Percentiles rank a stretch among this genome's conserved stretches.
These are phyloP conservation scores for Choloepus didactylus DNA, from an alignment of 2,797 vertebrate species.

Conservation along the genomic window DNA sequence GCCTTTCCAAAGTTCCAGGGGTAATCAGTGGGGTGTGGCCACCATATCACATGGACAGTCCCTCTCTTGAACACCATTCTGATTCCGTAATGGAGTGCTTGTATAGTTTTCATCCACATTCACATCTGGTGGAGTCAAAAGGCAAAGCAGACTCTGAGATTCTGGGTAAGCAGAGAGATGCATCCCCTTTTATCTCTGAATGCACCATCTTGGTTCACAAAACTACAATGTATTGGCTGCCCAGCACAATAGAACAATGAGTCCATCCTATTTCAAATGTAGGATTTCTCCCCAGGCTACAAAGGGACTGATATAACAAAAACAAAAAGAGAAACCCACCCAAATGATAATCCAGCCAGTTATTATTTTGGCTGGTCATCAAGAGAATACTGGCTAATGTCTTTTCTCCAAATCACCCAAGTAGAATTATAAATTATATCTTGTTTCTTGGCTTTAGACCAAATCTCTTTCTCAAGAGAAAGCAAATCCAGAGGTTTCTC, in stretches of 20 bases:
- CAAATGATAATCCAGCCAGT: not conserved
- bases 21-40: not conserved
- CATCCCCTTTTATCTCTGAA: not conserved
- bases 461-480: not conserved
- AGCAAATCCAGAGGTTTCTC: conserved; percentile 18
- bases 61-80: not conserved
- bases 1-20: not conserved
- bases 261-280: not conserved
- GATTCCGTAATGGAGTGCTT: not conserved
- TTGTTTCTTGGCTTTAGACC: not conserved
- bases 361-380: not conserved
- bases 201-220: not conserved
- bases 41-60: not conserved
- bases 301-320: not conserved
- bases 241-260: not conserved
- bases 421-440: conserved; percentile 11
- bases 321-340: not conserved
- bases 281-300: not conserved
- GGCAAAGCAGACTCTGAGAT: not conserved
- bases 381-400: not conserved
- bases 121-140: not conserved
- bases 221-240: not conserved
- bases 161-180: not conserved
- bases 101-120: not conserved
- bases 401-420: not conserved